Evolutionary conservation across 2,888 invertebrate genomes (phyloP), one percentile per base, ranked within the genome.

Genomic region (Clivina fossor): DNA sequence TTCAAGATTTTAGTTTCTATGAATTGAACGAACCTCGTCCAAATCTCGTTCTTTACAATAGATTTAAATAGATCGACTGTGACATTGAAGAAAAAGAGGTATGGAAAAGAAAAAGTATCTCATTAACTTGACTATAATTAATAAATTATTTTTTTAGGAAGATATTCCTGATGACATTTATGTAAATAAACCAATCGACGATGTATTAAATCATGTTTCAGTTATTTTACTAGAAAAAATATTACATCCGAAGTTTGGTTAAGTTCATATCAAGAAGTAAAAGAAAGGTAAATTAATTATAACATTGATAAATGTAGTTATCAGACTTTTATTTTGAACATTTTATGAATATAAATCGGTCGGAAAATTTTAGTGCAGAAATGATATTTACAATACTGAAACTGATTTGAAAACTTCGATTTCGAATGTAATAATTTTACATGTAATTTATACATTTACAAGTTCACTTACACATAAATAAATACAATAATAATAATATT

Each of bases 1-100:
- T 79, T 2, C 64, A 70, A 1, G 76, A 80, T 58, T 69, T 90
- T n/a, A 66, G 74, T 16, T 84, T 86, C 66, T 88, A 78, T 68
- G 69, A 78, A 62, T 68, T 91, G 8, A 77, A 80, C 4, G 71
- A 74, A 32, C 77, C 82, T 8, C 76, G 90, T 58, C 71, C 74
- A 2, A 73, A 78, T 26, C 70, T 87, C 7, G 70, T 78, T 20
- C 69, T 78, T 33, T 79, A 75, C 62, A 74, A 80, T 63, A 76
- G 80, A 47, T 75, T 75, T 54, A 76, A 80, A 43, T 72, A 75
- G 59, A 71, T 46, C 9, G 24, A 40, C 8, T 16, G 19, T 11
- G 50, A 46, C n/a, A n/a, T n/a, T n/a, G n/a, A n/a, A n/a, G n/a
- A n/a, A n/a, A n/a, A 24, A 47, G 37, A 41, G 46, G 41, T 11